Evolutionary conservation across 2,888 invertebrate genomes (phyloP).

Genomic region (Caenorhabditis drosophilae): DNA sequence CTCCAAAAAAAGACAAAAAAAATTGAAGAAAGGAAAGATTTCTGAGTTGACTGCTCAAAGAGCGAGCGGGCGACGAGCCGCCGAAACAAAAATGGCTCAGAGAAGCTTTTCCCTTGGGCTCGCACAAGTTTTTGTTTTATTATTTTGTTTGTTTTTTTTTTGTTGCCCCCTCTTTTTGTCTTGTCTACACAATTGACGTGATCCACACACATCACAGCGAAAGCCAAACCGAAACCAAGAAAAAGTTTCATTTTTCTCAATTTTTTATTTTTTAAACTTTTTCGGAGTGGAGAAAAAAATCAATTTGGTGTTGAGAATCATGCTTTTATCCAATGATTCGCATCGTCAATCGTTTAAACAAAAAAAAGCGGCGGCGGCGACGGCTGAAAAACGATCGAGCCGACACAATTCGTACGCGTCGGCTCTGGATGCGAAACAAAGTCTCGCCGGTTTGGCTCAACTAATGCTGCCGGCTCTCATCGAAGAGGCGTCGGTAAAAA

Average conservation of each 20-base stretch:
- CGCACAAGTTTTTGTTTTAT: constrained; percentile 21
- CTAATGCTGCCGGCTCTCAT: constrained; percentile 47
- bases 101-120: constrained; percentile 3
- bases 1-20: constrained; percentile 5
- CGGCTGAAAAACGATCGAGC: constrained; percentile 9
- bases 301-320: constrained; percentile 1
- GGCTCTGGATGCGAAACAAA: constrained; percentile 42
- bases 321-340: constrained; percentile 31
- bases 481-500: constrained; percentile 15
- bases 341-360: constrained; percentile 34
- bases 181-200: too few species aligned
- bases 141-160: constrained; percentile 11
- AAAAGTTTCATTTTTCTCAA: not conserved
- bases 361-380: constrained; percentile 12
- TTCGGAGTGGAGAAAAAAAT: not conserved
- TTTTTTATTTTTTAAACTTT: not conserved
- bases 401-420: too few species aligned
- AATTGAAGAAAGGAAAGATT: constrained; percentile 1
- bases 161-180: constrained; percentile 1
- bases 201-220: too few species aligned
- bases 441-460: constrained; percentile 41
- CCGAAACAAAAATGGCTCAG: too few species aligned
- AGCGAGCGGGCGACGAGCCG: not conserved
- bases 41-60: not conserved
- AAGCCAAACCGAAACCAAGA: too few species aligned